Evolutionary conservation across 1,140 invertebrate genomes (phyloP).

Genomic region (Drosophila oshimai): DNA sequence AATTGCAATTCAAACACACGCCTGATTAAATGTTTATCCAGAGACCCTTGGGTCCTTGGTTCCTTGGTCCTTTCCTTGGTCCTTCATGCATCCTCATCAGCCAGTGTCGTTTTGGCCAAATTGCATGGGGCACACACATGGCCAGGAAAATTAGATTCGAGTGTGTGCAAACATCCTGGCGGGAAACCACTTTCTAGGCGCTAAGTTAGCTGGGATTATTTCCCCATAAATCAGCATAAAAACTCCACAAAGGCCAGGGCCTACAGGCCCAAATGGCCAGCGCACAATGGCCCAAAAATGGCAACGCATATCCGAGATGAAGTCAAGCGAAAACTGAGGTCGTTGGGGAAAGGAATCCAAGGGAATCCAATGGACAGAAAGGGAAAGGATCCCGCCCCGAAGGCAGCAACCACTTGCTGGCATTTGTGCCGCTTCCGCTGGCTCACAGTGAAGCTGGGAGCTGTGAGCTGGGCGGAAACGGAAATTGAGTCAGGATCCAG

Average conservation of each 20-base stretch:
- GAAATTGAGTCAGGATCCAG: slow-evolving; percentile 64
- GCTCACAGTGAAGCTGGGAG: slow-evolving; percentile 35
- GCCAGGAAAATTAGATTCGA: slow-evolving; percentile 39
- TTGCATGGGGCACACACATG: slow-evolving; percentile 18
- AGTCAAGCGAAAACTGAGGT: slow-evolving; percentile 74
- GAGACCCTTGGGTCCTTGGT: background rate
- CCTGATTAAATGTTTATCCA: slow-evolving; percentile 38
- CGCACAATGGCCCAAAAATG: slow-evolving; percentile 26
- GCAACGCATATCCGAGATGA: slow-evolving; percentile 55
- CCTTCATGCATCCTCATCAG: slow-evolving; percentile 34
- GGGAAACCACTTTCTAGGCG: slow-evolving; percentile 39
- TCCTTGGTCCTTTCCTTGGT: background rate
- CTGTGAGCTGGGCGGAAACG: slow-evolving; percentile 57
- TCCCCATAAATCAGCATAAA: slow-evolving; percentile 78
- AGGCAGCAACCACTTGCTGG: slow-evolving; percentile 59
- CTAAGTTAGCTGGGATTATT: slow-evolving; percentile 69
- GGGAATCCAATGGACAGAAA: too few relatives aligned
- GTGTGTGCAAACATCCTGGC: slow-evolving; percentile 32
- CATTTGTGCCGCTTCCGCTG: slow-evolving; percentile 43
- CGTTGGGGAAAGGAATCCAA: slow-evolving; percentile 15
- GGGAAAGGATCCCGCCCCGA: background rate
- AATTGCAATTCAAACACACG: slow-evolving; percentile 34
- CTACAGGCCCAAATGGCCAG: slow-evolving; percentile 27
- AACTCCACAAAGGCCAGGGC: slow-evolving; percentile 56
- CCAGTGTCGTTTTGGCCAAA: slow-evolving; percentile 25